Evolutionary conservation across 2,888 invertebrate genomes (phyloP).

Genomic region (Aporophyla lueneburgensis): DNA sequence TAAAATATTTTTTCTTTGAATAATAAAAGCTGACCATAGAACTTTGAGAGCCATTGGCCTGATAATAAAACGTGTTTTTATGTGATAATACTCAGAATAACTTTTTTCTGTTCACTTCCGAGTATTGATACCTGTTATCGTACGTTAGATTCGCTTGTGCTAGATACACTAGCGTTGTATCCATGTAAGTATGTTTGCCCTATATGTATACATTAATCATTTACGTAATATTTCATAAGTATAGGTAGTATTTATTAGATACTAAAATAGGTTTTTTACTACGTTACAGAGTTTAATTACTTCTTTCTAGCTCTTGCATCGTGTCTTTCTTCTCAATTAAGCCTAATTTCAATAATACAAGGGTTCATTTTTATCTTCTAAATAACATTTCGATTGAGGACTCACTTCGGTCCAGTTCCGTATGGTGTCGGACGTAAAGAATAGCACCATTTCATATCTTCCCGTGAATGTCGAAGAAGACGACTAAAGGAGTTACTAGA

Average conservation of each 20-base stretch:
- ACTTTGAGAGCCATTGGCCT: slow-evolving; percentile 47
- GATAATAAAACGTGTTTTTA: slow-evolving; percentile 63
- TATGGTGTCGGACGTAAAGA: too few species aligned
- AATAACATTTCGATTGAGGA: neutral
- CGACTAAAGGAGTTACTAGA: too few species aligned
- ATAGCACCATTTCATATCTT: too few species aligned
- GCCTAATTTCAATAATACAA: neutral
- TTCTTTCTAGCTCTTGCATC: too few species aligned
- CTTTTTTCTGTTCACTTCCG: slow-evolving; percentile 62
- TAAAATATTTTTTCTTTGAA: neutral
- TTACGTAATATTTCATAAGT: slow-evolving; percentile 30
- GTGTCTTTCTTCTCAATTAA: neutral
- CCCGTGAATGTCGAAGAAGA: too few species aligned
- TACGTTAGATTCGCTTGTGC: slow-evolving; percentile 38
- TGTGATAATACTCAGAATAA: slow-evolving; percentile 60
- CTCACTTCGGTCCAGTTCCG: too few species aligned
- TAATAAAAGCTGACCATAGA: neutral
- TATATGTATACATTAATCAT: slow-evolving; percentile 33
- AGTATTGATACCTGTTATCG: slow-evolving; percentile 66
- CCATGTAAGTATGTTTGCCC: slow-evolving; percentile 21
- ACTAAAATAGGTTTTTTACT: neutral
- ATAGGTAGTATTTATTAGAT: neutral
- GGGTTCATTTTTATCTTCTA: too few species aligned
- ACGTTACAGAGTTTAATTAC: neutral
- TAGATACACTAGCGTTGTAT: slow-evolving; percentile 14